Evolutionary conservation across 2,797 vertebrate species (phyloP).

Genomic region (Gymnopithys bicolor): DNA sequence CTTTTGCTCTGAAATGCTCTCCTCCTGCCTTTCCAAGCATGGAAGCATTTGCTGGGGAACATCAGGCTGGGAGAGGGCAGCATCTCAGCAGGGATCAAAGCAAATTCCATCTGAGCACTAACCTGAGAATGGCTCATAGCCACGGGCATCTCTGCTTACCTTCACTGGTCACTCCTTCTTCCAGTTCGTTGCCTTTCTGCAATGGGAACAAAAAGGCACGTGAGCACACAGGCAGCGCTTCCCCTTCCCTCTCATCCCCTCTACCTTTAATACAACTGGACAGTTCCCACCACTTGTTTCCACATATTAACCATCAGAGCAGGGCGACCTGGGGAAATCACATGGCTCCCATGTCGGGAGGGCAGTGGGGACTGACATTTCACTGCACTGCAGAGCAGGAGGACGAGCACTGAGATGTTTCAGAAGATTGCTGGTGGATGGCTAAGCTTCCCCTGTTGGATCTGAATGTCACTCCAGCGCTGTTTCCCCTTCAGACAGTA

Average conservation of each 20-base stretch:
- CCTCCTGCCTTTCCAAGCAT: not conserved
- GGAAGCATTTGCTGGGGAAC: not conserved
- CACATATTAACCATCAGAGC: not conserved
- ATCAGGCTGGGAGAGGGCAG: not conserved
- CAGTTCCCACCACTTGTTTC: not conserved
- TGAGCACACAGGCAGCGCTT: not conserved
- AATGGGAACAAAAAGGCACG: conserved; percentile 45
- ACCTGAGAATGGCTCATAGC: not conserved
- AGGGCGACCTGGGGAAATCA: not conserved
- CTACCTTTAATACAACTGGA: not conserved
- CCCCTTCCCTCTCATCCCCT: not conserved
- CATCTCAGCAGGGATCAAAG: not conserved
- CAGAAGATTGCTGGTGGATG: not conserved
- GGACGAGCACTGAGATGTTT: not conserved
- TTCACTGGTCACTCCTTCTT: conserved; percentile 98
- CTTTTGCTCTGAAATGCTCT: not conserved
- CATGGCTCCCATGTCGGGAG: fast-evolving
- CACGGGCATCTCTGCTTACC: conserved; percentile 76
- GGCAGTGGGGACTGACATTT: not conserved
- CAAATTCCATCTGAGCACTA: not conserved
- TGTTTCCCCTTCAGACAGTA: not conserved
- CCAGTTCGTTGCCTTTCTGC: conserved; percentile 92
- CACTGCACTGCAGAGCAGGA: not conserved
- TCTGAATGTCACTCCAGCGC: not conserved
- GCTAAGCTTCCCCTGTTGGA: not conserved